Base-by-base conservation (phyloP, 2,888 invertebrate species). In the Pterobdella sp. region DNA sequence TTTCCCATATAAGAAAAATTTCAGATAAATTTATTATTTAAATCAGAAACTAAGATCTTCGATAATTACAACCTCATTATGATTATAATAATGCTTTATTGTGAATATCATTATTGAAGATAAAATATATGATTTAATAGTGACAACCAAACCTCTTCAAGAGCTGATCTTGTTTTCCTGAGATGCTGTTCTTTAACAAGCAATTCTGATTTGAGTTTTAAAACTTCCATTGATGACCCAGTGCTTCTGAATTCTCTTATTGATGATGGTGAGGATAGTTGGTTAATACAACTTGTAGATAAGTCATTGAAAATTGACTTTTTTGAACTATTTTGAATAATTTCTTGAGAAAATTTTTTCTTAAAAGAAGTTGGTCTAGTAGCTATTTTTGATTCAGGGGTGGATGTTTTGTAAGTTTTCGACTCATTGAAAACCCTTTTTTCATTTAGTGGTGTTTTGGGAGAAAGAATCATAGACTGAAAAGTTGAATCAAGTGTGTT, bases 151-250 rank as follows among this genome's bases (percentile, higher is more conserved):
- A 73, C 73, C 69, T 73, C 73, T 63, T 34, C 63, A 35, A 73
- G 49, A 7, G 68, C 63, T 29, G 32, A 63, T 29, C 73, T 56
- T 29, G 68, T 36, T 42, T 68, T 73, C 73, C 42, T 73, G 32
- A 73, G 69, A 34, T 73, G 73, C n/a, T 73, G 73, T 35, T 73
- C 69, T n/a, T 73, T 73, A 31, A 42, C 68, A 18, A 69, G 4
- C 36, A 73, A 22, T 36, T 73, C 73, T 2, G 63, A 52, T 49
- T 69, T 73, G 37, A 73, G 69, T 22, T 34, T 63, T 26, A 71
- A 31, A 3, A 71, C 71, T 22, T 68, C 68, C 32, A 60, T 35
- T 4, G 18, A 22, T 34, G 65, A 10, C 31, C 68, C 42, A 32
- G 37, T 31, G 32, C 36, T 31, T 42, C 68, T 1, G 22, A 18